Conservation (phyloP, 2,888 invertebrate species). For the Matsumyia berberina region DNA sequence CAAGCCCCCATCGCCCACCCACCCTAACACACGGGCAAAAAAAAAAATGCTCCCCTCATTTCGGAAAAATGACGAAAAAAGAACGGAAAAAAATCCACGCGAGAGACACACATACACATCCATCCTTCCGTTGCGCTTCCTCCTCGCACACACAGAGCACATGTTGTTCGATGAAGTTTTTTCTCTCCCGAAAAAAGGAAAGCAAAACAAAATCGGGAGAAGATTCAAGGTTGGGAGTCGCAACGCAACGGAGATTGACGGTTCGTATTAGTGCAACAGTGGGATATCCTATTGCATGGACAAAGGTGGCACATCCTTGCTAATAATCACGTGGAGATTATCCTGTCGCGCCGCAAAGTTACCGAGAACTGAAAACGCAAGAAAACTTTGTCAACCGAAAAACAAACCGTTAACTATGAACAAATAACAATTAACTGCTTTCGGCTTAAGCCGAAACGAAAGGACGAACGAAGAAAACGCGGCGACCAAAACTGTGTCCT, state of each 20-base stretch:
- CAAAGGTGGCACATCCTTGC: neutral
- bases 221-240: slow-evolving; percentile 67
- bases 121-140: slow-evolving; percentile 44
- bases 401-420: slow-evolving; percentile 31
- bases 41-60: slow-evolving; percentile 58
- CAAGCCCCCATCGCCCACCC: slow-evolving; percentile 31
- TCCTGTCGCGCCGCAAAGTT: neutral
- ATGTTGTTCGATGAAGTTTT: slow-evolving; percentile 57
- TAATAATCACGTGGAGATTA: slow-evolving; percentile 8
- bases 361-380: neutral
- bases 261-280: slow-evolving; percentile 38
- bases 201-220: slow-evolving; percentile 40
- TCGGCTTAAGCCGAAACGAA: neutral
- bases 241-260: slow-evolving; percentile 20
- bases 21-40: slow-evolving; percentile 36
- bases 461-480: slow-evolving; percentile 42
- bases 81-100: slow-evolving; percentile 70
- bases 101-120: slow-evolving; percentile 62
- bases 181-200: slow-evolving; percentile 39
- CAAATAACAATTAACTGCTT: slow-evolving; percentile 15
- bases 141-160: slow-evolving; percentile 62
- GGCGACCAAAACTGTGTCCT: slow-evolving; percentile 46
- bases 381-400: slow-evolving; percentile 9
- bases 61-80: slow-evolving; percentile 59
- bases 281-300: neutral